Evolutionary conservation across 2,888 invertebrate genomes (phyloP).

Genomic region (Meta bourneti): DNA sequence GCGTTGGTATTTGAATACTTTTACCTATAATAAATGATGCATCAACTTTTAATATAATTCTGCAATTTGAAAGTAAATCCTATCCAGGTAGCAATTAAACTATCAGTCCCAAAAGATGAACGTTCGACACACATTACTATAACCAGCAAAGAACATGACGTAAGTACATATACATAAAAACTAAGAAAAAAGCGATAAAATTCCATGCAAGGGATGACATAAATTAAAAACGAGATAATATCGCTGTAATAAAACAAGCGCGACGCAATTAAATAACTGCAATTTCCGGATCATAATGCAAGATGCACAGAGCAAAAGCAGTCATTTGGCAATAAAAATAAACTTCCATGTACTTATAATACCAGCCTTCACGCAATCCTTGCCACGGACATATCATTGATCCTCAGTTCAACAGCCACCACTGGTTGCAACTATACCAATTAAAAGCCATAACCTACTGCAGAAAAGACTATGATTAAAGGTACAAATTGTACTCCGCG

Average conservation of each 20-base stretch:
- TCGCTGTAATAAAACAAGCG: constrained; percentile 26
- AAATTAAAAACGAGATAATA: constrained; percentile 9
- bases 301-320: constrained; percentile 33
- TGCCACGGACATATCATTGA: neutral
- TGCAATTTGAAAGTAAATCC: no score
- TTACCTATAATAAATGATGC: no score
- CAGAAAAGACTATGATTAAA: constrained; percentile 60
- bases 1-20: no score
- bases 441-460: constrained; percentile 59
- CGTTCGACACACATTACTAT: no score
- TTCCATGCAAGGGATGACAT: neutral
- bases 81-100: no score
- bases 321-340: constrained; percentile 59
- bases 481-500: constrained; percentile 15
- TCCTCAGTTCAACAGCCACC: neutral
- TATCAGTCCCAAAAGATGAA: no score
- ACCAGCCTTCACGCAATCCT: neutral
- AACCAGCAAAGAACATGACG: no score
- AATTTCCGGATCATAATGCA: constrained; percentile 35
- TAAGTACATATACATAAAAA: no score
- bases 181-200: constrained; percentile 33
- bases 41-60: no score
- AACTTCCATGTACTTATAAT: neutral
- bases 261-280: constrained; percentile 52
- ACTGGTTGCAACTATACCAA: constrained; percentile 44